Evolutionary conservation across 2,113 vertebrate species (phyloP).

Genomic region (Platichthys stellatus): DNA sequence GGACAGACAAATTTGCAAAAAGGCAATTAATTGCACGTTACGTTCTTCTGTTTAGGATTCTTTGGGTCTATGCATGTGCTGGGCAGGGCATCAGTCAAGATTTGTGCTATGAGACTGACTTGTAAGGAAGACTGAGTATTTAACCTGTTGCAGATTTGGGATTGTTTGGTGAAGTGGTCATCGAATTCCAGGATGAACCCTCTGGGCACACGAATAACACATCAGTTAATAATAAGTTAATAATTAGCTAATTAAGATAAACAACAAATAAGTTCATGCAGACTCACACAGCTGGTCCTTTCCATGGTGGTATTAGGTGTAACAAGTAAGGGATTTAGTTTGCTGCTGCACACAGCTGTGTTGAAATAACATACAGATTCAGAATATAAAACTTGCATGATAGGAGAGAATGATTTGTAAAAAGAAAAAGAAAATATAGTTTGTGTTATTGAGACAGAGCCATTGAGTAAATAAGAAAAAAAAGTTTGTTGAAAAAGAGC

Average conservation of each 20-base stretch:
- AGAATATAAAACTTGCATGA: slow-evolving; percentile 24
- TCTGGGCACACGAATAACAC: slow-evolving; percentile 20
- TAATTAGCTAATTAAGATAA: slow-evolving; percentile 29
- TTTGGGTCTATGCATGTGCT: slow-evolving; percentile 21
- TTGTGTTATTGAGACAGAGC: slow-evolving; percentile 15
- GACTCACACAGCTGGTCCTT: slow-evolving; percentile 8
- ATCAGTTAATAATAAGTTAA: slow-evolving; percentile 11
- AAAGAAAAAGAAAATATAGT: slow-evolving; percentile 14
- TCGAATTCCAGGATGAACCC: slow-evolving; percentile 24
- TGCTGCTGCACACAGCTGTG: slow-evolving; percentile 9
- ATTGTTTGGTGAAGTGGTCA: slow-evolving; percentile 30
- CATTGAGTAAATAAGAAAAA: slow-evolving; percentile 51
- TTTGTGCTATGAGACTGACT: slow-evolving; percentile 51
- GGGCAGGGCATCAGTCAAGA: slow-evolving; percentile 58
- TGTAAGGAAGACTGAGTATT: slow-evolving; percentile 47
- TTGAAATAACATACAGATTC: slow-evolving; percentile 28
- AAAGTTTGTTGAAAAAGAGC: slow-evolving; percentile 48
- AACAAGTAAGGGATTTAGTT: slow-evolving; percentile 26
- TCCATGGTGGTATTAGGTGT: slow-evolving; percentile 18
- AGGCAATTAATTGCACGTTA: slow-evolving; percentile 44
- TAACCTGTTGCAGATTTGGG: slow-evolving; percentile 50
- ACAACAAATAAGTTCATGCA: slow-evolving; percentile 34
- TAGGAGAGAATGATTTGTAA: slow-evolving; percentile 3
- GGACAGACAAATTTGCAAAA: slow-evolving; percentile 48
- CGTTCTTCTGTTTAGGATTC: slow-evolving; percentile 58